phyloP scores from a whole-genome alignment of 2,113 vertebrate species.

The Antigone vipio region DNA sequence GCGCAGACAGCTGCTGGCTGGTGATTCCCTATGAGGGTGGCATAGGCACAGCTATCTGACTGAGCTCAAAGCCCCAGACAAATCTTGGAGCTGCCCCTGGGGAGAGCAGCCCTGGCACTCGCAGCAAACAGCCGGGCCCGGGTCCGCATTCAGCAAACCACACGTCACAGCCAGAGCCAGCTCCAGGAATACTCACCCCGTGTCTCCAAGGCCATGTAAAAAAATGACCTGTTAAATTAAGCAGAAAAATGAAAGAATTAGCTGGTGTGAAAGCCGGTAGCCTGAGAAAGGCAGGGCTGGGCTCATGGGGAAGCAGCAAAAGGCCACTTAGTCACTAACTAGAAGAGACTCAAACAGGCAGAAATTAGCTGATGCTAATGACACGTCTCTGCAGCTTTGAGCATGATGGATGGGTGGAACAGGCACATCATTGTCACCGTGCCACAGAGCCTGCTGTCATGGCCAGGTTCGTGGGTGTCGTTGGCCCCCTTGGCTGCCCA shows the following conservation, averaged over 20 bases:
- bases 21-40: background rate
- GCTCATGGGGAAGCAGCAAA: background rate
- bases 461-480: accelerated
- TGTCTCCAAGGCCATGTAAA: slow-evolving; percentile 95
- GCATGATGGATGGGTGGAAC: background rate
- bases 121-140: accelerated
- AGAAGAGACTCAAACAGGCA: background rate
- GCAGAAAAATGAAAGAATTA: slow-evolving; percentile 3
- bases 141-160: accelerated
- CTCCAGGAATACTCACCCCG: slow-evolving; percentile 83
- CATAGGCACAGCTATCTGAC: background rate
- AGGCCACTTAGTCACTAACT: slow-evolving; percentile 1
- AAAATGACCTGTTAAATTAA: slow-evolving; percentile 89
- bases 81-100: accelerated
- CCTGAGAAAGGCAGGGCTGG: background rate
- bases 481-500: background rate
- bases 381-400: background rate
- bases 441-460: background rate
- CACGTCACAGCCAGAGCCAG: accelerated
- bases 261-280: background rate
- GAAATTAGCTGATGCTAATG: background rate
- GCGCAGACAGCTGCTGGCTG: background rate
- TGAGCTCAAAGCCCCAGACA: background rate
- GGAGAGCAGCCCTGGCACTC: background rate
- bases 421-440: background rate